Conservation (phyloP, 1,140 invertebrate genomes). For the Drosophila parvula region DNA sequence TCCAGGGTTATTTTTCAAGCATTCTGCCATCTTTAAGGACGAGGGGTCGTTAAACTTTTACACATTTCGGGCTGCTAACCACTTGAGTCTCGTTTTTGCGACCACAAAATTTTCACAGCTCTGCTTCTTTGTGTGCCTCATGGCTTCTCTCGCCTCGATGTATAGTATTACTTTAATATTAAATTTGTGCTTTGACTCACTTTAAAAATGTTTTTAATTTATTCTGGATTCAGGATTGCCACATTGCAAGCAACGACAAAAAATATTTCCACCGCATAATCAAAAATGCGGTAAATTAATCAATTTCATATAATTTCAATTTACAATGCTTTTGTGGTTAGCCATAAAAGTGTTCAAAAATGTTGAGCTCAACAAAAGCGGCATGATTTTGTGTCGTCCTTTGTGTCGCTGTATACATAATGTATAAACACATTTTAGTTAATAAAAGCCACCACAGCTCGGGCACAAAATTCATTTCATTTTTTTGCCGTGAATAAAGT, state of each 20-base stretch:
- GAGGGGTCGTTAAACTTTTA: slow-evolving; percentile 38
- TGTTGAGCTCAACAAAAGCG: slow-evolving; percentile 38
- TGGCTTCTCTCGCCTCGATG: background rate
- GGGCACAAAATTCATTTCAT: slow-evolving; percentile 45
- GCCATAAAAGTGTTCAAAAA: slow-evolving; percentile 47
- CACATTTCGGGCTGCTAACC: slow-evolving; percentile 13
- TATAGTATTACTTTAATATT: slow-evolving; percentile 1
- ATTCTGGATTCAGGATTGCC: background rate
- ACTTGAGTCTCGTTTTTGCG: slow-evolving; percentile 37
- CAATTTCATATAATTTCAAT: slow-evolving; percentile 53
- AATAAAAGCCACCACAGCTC: slow-evolving; percentile 31
- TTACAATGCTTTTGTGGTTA: slow-evolving; percentile 33
- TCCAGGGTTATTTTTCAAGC: background rate
- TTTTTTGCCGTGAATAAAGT: slow-evolving; percentile 43
- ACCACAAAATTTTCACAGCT: slow-evolving; percentile 53
- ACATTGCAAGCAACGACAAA: slow-evolving; percentile 5
- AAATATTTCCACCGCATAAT: slow-evolving; percentile 55
- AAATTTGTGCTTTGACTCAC: background rate
- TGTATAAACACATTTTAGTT: slow-evolving; percentile 58
- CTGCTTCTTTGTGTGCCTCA: slow-evolving; percentile 4
- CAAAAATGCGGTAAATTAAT: slow-evolving; percentile 67
- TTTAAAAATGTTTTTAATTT: slow-evolving; percentile 2
- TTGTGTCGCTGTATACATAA: slow-evolving; percentile 36
- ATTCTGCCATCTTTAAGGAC: slow-evolving; percentile 24
- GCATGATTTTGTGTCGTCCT: slow-evolving; percentile 26